Evolutionary conservation across 2,888 invertebrate genomes (phyloP).

Genomic region (Neocrepidodera transversa): DNA sequence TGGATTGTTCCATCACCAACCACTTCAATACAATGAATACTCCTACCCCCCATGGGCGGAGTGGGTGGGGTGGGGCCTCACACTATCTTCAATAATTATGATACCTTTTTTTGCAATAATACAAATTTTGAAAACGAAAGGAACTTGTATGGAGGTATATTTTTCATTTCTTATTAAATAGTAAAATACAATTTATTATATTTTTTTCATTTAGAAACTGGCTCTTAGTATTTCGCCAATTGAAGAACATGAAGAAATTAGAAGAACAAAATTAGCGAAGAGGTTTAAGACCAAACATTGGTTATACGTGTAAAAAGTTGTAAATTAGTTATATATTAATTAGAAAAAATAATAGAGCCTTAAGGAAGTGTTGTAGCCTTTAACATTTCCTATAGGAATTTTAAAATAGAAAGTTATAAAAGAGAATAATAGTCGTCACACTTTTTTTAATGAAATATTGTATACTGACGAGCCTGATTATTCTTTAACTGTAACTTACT

Average conservation of each 20-base stretch:
- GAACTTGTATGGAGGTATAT: constrained; percentile 74
- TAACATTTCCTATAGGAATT: constrained; percentile 16
- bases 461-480: too few species aligned
- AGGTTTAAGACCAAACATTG: constrained; percentile 72
- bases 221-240: constrained; percentile 73
- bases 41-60: constrained; percentile 76
- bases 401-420: not conserved
- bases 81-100: constrained; percentile 77
- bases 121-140: constrained; percentile 70
- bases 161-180: too few species aligned
- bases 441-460: too few species aligned
- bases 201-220: constrained; percentile 62
- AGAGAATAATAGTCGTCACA: too few species aligned
- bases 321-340: not conserved
- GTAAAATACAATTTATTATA: not conserved
- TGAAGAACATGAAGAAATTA: constrained; percentile 70
- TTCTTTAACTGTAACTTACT: too few species aligned
- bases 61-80: constrained; percentile 73
- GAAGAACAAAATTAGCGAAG: constrained; percentile 67
- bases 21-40: constrained; percentile 72
- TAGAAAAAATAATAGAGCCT: not conserved
- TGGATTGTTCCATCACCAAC: constrained; percentile 70
- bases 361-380: constrained; percentile 30
- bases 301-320: constrained; percentile 67
- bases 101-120: constrained; percentile 73